These are phyloP conservation scores for Polylopha cassiicola DNA, from an alignment of 2,888 invertebrate species.

Conservation along the genomic window DNA sequence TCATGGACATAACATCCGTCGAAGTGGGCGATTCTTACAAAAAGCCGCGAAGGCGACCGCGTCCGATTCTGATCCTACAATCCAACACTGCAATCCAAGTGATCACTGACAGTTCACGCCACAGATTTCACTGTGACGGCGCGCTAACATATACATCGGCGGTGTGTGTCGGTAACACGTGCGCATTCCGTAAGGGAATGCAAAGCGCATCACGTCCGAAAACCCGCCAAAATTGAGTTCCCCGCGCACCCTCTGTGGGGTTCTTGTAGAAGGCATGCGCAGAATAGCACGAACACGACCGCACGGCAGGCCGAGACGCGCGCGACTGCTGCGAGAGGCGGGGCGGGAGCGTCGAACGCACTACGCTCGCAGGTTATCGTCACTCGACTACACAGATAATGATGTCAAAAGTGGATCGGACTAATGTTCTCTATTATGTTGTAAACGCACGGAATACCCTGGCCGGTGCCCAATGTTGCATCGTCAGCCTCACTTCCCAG, in stretches of 20 bases:
- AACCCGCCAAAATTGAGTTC: conserved; percentile 71
- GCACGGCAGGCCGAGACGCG: conserved; percentile 52
- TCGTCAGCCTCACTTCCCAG: conserved; percentile 37
- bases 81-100: conserved; percentile 77
- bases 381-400: conserved; percentile 72
- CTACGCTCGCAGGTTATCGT: conserved; percentile 73
- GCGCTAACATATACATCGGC: conserved; percentile 40
- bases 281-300: conserved; percentile 42
- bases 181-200: conserved; percentile 61
- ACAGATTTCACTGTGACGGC: conserved; percentile 62
- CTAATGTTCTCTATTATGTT: conserved; percentile 74
- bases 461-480: conserved; percentile 40
- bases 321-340: conserved; percentile 62
- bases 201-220: conserved; percentile 63
- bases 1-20: conserved; percentile 69
- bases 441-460: conserved; percentile 59
- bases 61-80: conserved; percentile 56
- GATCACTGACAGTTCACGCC: conserved; percentile 54
- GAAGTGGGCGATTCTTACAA: conserved; percentile 56
- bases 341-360: conserved; percentile 58
- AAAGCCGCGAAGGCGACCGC: conserved; percentile 49
- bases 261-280: conserved; percentile 33
- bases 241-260: conserved; percentile 44
- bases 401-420: conserved; percentile 77
- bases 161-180: conserved; percentile 49